These are phyloP conservation scores for Escarpia spicata DNA, from an alignment of 2,888 invertebrate genomes.

Conservation along the genomic window DNA sequence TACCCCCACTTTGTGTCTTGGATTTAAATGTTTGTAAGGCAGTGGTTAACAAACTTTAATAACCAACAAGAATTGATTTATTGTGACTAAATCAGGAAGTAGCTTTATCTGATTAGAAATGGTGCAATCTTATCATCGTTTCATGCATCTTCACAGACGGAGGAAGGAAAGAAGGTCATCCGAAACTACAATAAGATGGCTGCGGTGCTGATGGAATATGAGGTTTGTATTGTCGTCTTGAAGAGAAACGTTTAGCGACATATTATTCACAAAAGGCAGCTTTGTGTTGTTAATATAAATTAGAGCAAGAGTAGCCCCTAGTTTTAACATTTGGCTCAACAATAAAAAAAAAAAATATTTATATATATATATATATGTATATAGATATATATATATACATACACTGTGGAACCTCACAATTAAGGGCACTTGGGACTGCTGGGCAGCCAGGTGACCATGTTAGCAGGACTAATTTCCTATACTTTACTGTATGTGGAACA, in stretches of 20 bases:
- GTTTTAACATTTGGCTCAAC: not conserved
- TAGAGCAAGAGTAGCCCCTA: not conserved
- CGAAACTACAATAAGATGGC: conserved; percentile 66
- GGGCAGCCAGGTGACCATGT: no score
- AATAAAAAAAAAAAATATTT: not conserved
- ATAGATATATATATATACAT: conserved; percentile 21
- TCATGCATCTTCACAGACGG: conserved; percentile 47
- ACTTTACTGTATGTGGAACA: no score
- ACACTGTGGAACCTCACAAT: no score
- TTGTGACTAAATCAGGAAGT: not conserved
- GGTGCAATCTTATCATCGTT: not conserved
- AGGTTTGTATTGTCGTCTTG: conserved; percentile 49
- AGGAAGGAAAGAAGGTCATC: conserved; percentile 64
- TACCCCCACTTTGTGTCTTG: no score
- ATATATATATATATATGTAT: conserved; percentile 18
- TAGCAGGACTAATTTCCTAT: no score
- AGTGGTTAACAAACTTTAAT: not conserved
- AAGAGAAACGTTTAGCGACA: not conserved
- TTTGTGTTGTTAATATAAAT: no score
- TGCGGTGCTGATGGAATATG: conserved; percentile 65
- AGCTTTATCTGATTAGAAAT: not conserved
- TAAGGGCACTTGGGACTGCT: no score
- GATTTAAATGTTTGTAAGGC: no score
- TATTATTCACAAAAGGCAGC: not conserved
- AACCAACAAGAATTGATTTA: not conserved